Conservation (phyloP, 2,113 vertebrate genomes). For the Brachyistius frenatus region DNA sequence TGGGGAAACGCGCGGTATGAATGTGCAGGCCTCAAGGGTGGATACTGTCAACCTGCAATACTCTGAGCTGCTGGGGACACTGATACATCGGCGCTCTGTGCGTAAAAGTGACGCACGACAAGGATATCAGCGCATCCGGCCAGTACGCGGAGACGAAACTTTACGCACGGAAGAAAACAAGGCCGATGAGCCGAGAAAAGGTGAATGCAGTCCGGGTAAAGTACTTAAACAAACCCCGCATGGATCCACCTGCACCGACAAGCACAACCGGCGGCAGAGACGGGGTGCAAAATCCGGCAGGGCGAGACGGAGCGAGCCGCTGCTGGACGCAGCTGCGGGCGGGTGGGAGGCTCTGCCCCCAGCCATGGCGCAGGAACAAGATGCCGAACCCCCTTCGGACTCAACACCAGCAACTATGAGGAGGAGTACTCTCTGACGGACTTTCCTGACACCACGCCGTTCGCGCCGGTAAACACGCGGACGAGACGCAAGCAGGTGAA, state of each 20-base stretch:
- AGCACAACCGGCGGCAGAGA: constrained; percentile 6
- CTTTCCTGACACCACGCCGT: constrained; percentile 63
- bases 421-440: constrained; percentile 62
- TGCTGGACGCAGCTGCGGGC: background rate
- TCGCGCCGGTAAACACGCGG: constrained; percentile 68
- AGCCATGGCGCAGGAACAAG: constrained; percentile 86
- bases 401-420: constrained; percentile 65
- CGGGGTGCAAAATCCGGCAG: constrained; percentile 33
- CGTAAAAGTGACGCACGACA: constrained; percentile 39
- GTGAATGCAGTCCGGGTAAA: background rate
- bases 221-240: background rate
- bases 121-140: background rate
- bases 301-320: constrained; percentile 20
- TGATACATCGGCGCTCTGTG: background rate
- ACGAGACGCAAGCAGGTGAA: constrained; percentile 78
- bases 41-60: background rate
- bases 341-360: constrained; percentile 50
- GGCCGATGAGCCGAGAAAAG: background rate
- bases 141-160: background rate
- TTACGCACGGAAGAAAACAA: constrained; percentile 31
- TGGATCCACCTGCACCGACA: constrained; percentile 3
- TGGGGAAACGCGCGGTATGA: background rate
- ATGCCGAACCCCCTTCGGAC: constrained; percentile 41
- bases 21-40: background rate
- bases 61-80: background rate